These are phyloP conservation scores for Bombus impatiens DNA, from an alignment of 1,140 invertebrate species.

Conservation along the genomic window DNA sequence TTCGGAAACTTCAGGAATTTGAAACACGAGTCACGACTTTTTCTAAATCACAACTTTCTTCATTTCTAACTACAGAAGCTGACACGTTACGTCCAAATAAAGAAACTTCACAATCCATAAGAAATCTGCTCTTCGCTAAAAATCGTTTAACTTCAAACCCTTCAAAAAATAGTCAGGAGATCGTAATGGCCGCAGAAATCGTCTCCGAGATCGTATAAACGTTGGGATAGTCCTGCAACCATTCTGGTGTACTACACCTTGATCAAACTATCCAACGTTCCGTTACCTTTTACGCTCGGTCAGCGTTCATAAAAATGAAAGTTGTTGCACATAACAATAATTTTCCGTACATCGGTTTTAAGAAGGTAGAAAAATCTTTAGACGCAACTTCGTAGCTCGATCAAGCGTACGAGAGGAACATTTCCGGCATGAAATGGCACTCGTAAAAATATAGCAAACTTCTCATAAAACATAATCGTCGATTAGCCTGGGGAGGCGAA, in stretches of 20 bases:
- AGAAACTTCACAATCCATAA: too few relatives aligned
- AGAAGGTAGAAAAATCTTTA: constrained; percentile 43
- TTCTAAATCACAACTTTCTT: too few relatives aligned
- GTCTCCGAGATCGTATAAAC: not conserved
- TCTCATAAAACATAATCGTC: constrained; percentile 71
- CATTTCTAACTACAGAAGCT: too few relatives aligned
- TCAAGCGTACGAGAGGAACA: constrained; percentile 31
- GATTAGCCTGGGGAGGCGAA: constrained; percentile 63
- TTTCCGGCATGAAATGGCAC: constrained; percentile 49
- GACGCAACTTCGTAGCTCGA: constrained; percentile 21
- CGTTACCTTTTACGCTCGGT: not conserved
- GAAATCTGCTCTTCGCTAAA: too few relatives aligned
- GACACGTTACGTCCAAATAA: too few relatives aligned
- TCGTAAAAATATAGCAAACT: constrained; percentile 71
- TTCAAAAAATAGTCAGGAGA: not conserved
- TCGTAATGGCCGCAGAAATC: not conserved
- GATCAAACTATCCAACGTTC: not conserved
- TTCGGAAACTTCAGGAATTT: too few relatives aligned
- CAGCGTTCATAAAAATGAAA: not conserved
- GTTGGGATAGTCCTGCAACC: not conserved
- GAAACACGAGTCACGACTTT: too few relatives aligned
- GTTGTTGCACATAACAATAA: constrained; percentile 25
- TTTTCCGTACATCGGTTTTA: not conserved
- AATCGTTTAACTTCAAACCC: too few relatives aligned
- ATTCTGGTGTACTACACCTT: not conserved